These are phyloP conservation scores for Pomatostomus ruficeps DNA, from an alignment of 2,113 vertebrate species.

Conservation along the genomic window DNA sequence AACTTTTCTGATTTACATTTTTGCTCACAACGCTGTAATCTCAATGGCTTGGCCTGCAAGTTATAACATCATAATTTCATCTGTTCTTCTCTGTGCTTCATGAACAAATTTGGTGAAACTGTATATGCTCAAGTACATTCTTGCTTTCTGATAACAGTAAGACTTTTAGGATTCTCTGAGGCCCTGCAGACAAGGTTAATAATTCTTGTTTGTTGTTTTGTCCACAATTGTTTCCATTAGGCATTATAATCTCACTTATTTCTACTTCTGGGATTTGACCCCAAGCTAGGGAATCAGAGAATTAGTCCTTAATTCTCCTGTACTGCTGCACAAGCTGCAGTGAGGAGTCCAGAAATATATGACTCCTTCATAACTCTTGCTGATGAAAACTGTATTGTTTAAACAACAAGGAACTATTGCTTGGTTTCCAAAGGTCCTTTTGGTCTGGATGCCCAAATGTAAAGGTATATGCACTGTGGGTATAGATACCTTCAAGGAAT, in stretches of 20 bases:
- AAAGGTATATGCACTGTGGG: not conserved
- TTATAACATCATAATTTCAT: not conserved
- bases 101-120: not conserved
- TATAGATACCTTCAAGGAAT: not conserved
- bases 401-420: not conserved
- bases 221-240: not conserved
- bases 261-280: not conserved
- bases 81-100: not conserved
- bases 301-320: not conserved
- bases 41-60: not conserved
- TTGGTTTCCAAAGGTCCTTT: not conserved
- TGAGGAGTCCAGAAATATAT: not conserved
- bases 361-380: not conserved
- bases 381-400: not conserved
- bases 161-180: not conserved
- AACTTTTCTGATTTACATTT: not conserved
- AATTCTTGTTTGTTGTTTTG: not conserved
- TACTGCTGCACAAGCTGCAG: not conserved
- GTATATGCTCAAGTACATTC: not conserved
- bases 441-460: not conserved
- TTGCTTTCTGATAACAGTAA: not conserved
- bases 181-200: not conserved
- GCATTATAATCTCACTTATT: not conserved
- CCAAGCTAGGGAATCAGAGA: not conserved
- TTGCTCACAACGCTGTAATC: constrained; percentile 2